Evolutionary conservation across 2,888 invertebrate species (phyloP).

Genomic region (Mactromeris polynyma): DNA sequence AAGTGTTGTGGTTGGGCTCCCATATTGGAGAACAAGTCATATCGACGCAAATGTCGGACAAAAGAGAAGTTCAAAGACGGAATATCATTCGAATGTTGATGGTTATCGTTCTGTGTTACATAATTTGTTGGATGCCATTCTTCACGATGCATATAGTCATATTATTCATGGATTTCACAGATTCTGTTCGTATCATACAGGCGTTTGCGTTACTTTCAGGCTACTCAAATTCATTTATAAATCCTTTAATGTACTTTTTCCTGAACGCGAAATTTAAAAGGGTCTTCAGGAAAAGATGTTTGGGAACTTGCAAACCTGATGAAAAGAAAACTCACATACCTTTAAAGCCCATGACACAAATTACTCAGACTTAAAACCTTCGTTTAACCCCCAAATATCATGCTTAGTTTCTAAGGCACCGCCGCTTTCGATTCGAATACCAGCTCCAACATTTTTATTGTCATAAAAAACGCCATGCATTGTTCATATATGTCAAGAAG

Average conservation of each 20-base stretch:
- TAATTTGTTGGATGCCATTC: conserved; percentile 82
- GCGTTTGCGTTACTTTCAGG: conserved; percentile 79
- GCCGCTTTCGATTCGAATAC: too few relatives aligned
- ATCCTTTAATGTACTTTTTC: conserved; percentile 83
- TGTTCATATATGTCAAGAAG: too few relatives aligned
- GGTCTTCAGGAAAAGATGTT: conserved; percentile 2
- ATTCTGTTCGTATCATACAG: conserved; percentile 64
- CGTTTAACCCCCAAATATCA: too few relatives aligned
- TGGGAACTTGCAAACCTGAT: background rate
- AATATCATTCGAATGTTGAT: conserved; percentile 80
- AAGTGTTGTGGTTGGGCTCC: conserved; percentile 78
- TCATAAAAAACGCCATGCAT: too few relatives aligned
- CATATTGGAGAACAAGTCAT: conserved; percentile 77
- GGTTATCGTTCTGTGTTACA: conserved; percentile 78
- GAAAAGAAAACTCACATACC: background rate
- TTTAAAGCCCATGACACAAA: background rate
- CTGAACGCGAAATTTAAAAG: conserved; percentile 79
- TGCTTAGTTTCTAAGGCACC: too few relatives aligned
- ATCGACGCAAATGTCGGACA: conserved; percentile 66
- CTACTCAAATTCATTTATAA: conserved; percentile 80
- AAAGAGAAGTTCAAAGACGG: conserved; percentile 74
- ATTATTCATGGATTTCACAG: conserved; percentile 56
- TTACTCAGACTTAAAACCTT: background rate
- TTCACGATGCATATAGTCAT: conserved; percentile 76
- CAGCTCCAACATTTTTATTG: too few relatives aligned